Percentiles rank a stretch among this genome's conserved stretches.
Evolutionary conservation across 2,113 vertebrate genomes (phyloP).

Genomic region (Morone saxatilis): DNA sequence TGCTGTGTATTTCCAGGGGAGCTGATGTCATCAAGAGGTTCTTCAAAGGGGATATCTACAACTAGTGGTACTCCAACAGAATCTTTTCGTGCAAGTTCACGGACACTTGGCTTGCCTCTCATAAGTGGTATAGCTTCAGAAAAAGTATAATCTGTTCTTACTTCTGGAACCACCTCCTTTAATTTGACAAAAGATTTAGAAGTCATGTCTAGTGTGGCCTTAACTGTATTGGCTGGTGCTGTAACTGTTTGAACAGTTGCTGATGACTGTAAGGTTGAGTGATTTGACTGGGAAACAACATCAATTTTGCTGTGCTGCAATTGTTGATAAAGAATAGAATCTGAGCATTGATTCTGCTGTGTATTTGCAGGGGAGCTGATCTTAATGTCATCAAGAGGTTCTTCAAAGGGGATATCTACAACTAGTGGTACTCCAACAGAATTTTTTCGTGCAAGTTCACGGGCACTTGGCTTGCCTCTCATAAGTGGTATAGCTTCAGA

Average conservation of each 20-base stretch:
- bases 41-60: slow-evolving; percentile 50
- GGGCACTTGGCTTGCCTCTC: slow-evolving; percentile 54
- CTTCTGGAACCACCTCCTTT: slow-evolving; percentile 4
- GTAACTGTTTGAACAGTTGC: slow-evolving; percentile 38
- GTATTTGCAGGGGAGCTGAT: slow-evolving; percentile 6
- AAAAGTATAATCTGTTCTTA: neutral
- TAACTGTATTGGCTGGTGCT: slow-evolving; percentile 64
- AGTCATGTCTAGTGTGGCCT: slow-evolving; percentile 68
- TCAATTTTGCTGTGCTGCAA: slow-evolving; percentile 6
- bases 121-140: slow-evolving; percentile 61
- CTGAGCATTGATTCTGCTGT: slow-evolving; percentile 14
- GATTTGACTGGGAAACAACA: neutral
- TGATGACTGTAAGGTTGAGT: slow-evolving; percentile 5
- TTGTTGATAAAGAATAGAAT: slow-evolving; percentile 32
- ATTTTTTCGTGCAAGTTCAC: slow-evolving; percentile 54
- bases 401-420: slow-evolving; percentile 50
- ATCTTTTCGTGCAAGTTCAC: slow-evolving; percentile 54
- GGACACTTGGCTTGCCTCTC: slow-evolving; percentile 54
- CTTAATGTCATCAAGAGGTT: neutral
- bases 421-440: slow-evolving; percentile 72
- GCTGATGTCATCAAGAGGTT: slow-evolving; percentile 1
- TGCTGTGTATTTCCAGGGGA: slow-evolving; percentile 13
- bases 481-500: slow-evolving; percentile 61
- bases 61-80: slow-evolving; percentile 72
- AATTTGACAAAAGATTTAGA: slow-evolving; percentile 41